Base-by-base conservation (phyloP, 2,888 invertebrate species). In the Agonopterix heracliana region DNA sequence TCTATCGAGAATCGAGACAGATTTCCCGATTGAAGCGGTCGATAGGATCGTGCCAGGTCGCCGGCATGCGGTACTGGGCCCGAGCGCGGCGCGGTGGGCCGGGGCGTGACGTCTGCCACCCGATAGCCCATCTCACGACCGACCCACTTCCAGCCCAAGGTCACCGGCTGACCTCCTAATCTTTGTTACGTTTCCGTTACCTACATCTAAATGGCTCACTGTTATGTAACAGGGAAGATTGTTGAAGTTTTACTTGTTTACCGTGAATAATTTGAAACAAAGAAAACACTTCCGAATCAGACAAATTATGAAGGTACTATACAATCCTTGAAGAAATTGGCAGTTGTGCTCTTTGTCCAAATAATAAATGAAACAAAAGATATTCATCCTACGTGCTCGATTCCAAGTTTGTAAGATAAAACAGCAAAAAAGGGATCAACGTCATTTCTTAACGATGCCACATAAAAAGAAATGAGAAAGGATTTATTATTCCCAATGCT, bases 81-180 rank as follows among this genome's bases (percentile, higher is more conserved):
- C 63, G 71, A 78, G 48, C 26, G 54, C 41, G 42, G 7, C 13
- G 12, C n/a, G 58, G 60, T 60, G 56, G 53, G 49, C 48, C 48
- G 63, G 71, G 78, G 83, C 86, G 86, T 88, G 85, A 87, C 86
- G 87, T 77, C 83, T 84, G 81, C 86, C 82, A 85, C 74, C 81
- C 81, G 84, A 86, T 85, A 86, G 83, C 78, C 79, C 81, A 84
- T 82, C 87, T 86, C 84, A 87, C 88, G 86, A 87, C 68, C 81
- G 87, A 78, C 88, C 83, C 66, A 84, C 85, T 86, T 85, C 61
- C 69, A 66, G 57, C 65, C 87, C 26, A 88, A 87, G 88, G 87
- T 87, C 85, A 85, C 78, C 72, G 75, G 60, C 67, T 85, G 83
- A 84, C 87, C 86, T 80, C 78, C 81, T 85, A 75, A 79, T 77